Conservation (phyloP, 2,113 vertebrate genomes). For the Chionomys nivalis region DNA sequence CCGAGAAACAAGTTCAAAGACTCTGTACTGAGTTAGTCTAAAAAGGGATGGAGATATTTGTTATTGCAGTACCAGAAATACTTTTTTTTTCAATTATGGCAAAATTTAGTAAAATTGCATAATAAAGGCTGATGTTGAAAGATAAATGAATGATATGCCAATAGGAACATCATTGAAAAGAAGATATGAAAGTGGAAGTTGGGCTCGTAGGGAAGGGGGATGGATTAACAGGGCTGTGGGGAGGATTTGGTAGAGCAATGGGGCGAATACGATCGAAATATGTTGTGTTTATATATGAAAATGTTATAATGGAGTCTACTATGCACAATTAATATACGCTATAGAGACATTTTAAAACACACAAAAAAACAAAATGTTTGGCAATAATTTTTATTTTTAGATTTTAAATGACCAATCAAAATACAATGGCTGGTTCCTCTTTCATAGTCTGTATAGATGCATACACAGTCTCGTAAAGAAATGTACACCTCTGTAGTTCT, state of each 20-base stretch:
- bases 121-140: slow-evolving; percentile 13
- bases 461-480: slow-evolving; percentile 17
- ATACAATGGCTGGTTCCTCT: neutral
- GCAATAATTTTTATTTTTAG: neutral
- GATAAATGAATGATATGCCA: slow-evolving; percentile 7
- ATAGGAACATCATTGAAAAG: neutral
- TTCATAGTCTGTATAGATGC: neutral
- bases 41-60: neutral
- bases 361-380: neutral
- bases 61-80: neutral
- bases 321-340: neutral
- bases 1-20: neutral
- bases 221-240: neutral
- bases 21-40: slow-evolving; percentile 26
- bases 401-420: neutral
- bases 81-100: slow-evolving; percentile 4
- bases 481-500: neutral
- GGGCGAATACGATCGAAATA: neutral
- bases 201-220: no score
- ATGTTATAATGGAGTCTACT: neutral
- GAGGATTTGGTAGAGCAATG: neutral
- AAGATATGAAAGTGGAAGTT: neutral
- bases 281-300: no score
- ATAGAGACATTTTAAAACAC: neutral
- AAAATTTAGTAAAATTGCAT: slow-evolving; percentile 32